Percentiles rank a stretch among this genome's conserved stretches.
These are phyloP conservation scores for Pimpla rufipes DNA, from an alignment of 2,888 invertebrate genomes.

Conservation along the genomic window DNA sequence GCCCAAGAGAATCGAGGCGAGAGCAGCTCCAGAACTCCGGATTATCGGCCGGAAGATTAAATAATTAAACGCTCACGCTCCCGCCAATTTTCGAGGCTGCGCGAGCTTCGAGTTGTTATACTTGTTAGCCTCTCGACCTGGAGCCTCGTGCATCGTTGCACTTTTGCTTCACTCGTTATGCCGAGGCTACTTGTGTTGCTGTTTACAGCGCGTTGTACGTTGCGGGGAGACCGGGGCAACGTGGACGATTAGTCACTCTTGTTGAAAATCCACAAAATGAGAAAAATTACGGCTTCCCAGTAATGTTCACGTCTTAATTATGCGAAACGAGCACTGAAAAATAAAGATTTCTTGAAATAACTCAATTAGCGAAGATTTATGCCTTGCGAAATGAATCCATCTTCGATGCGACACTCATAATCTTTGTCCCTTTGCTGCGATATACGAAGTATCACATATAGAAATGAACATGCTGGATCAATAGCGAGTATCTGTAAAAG, in stretches of 20 bases:
- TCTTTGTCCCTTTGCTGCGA: no score
- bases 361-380: no score
- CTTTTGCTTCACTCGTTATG: conserved; percentile 53
- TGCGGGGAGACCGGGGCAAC: not conserved
- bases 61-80: conserved; percentile 68
- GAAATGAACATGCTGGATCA: no score
- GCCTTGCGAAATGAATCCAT: no score
- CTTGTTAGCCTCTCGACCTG: conserved; percentile 51
- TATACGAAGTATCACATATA: no score
- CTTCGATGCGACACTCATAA: no score
- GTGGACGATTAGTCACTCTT: not conserved
- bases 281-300: no score
- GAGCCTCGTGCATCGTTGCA: conserved; percentile 59
- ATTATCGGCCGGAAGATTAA: conserved; percentile 66
- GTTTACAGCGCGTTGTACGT: not conserved
- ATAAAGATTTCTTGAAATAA: no score
- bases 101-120: conserved; percentile 37
- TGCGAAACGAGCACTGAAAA: no score
- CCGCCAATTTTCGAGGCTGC: conserved; percentile 56
- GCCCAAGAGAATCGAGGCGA: conserved; percentile 44
- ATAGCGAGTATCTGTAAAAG: no score
- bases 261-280: no score
- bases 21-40: conserved; percentile 16
- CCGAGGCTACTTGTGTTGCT: conserved; percentile 23
- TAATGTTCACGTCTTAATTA: no score